Evolutionary conservation across 2,888 invertebrate genomes (phyloP), one percentile per base, ranked within the genome.

Genomic region (Empis stercorea): DNA sequence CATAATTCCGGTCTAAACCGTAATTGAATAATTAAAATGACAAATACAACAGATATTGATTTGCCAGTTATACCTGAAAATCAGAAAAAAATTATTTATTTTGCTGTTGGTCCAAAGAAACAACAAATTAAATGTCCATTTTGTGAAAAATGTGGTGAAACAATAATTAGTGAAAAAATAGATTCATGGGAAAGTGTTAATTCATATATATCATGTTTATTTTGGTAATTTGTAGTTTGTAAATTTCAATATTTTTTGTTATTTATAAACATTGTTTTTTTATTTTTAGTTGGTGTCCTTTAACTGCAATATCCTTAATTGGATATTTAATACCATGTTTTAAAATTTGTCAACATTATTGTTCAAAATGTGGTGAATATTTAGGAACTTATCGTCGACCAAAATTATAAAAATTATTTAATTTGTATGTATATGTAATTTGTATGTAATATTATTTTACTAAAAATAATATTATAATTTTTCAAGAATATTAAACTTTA

Each of bases 91-190:
- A 54, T 60, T n/a, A 55, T 58, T 11, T 66, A 66, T 48, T 66
- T 66, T 51, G 65, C 65, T 48, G 66, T 66, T 27, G 65, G 65
- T 2, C 65, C 65, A 10, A 55, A 58, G 15, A 52, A 61, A 4
- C 63, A 65, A 45, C 61, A 62, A 43, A 56, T 66, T 43, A 60
- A 59, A 34, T 66, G 65, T 45, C 65, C 65, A n/a, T 61, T 62
- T 43, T 66, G 65, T 48, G 55, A 62, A 34, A 52, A 54, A 44
- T 52, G 53, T 49, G 59, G 58, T 23, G 65, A 58, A 53, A 63
- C 65, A 2, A 56, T 55, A 7, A 50, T 61, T 11, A 30, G 11
- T 30, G 16, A 30, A 40, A 40, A 40, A 23, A 20, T 40, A n/a
- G 40, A 40, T 27, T 40, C 40, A 10, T 27, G 20, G 40, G 40